phyloP scores from a whole-genome alignment of 1,140 invertebrate genomes.

The Oppia nitens region DNA sequence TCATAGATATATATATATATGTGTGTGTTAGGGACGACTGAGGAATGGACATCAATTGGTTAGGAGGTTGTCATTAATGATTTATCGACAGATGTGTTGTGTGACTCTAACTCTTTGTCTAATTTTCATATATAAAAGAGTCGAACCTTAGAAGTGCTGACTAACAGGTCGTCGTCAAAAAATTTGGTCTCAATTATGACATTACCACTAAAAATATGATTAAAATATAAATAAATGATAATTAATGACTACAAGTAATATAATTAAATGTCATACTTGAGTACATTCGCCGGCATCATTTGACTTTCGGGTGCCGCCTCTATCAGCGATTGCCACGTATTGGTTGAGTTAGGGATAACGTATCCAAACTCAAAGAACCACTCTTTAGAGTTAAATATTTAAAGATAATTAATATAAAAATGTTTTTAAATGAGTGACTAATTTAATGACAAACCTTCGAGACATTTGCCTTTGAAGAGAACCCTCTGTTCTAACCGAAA shows the following conservation, averaged over 20 bases:
- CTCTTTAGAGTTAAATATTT: conserved; percentile 43
- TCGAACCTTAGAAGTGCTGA: conserved; percentile 84
- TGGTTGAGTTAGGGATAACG: conserved; percentile 95
- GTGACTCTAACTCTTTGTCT: neutral
- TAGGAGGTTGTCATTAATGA: too few species aligned
- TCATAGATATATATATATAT: too few species aligned
- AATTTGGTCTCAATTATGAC: conserved; percentile 98
- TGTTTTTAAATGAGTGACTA: conserved; percentile 3
- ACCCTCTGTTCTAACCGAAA: conserved; percentile 91
- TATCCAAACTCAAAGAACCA: conserved; percentile 99
- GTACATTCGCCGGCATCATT: conserved; percentile 96
- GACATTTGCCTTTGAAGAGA: conserved; percentile 45
- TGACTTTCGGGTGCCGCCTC: conserved; percentile 97
- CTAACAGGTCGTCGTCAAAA: conserved; percentile 83
- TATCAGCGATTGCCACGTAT: conserved; percentile 96
- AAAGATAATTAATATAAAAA: conserved; percentile 10
- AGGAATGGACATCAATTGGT: too few species aligned
- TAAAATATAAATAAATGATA: conserved; percentile 14
- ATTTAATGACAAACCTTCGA: conserved; percentile 38
- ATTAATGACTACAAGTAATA: conserved; percentile 3
- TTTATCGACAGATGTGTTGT: neutral
- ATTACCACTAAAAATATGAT: conserved; percentile 65
- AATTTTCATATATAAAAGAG: conserved; percentile 81
- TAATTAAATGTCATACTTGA: conserved; percentile 48
- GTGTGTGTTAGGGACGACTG: too few species aligned